Evolutionary conservation across 2,888 invertebrate species (phyloP), one percentile per base, ranked within the genome.

Genomic region (Anarsia innoxiella): DNA sequence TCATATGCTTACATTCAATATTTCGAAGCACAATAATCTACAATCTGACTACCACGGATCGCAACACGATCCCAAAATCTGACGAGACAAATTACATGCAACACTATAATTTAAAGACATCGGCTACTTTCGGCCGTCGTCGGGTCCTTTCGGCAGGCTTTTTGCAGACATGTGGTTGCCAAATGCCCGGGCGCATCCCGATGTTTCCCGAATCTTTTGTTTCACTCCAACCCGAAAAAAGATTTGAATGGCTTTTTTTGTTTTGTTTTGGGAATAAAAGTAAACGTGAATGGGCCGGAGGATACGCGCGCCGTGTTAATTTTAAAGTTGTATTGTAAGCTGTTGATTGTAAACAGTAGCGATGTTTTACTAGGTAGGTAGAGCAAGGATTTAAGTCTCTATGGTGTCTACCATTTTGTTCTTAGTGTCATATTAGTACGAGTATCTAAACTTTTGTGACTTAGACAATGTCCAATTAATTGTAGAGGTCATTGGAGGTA

Each of bases 141-240:
- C 56, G 59, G 51, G 51, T 47, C 49, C 49, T 9, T 25, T 25
- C 28, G 33, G 6, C n/a, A 27, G 27, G n/a, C 14, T 35, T 67
- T 77, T 71, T 68, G 66, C 65, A 49, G 58, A 61, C 79, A 79
- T 72, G 53, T 80, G 79, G 66, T 61, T 45, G 50, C 67, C 78
- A 78, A 70, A 75, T 78, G 79, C 55, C 58, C 51, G n/a, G n/a
- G 44, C 44, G 56, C 66, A 63, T 68, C 64, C 59, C 54, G 43
- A 48, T 8, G 12, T 42, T 37, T 43, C 44, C 8, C 23, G 32
- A 32, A 12, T 23, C 33, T 44, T 37, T 41, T 42, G 36, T 42
- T 41, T 42, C 30, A 23, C 12, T 25, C 4, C 5, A 13, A 11
- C n/a, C 10, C 8, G 15, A 13, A 33, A n/a, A 26, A 25, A 10